Evolutionary conservation across 2,888 invertebrate genomes (phyloP).

Genomic region (Polydesmus complanatus): DNA sequence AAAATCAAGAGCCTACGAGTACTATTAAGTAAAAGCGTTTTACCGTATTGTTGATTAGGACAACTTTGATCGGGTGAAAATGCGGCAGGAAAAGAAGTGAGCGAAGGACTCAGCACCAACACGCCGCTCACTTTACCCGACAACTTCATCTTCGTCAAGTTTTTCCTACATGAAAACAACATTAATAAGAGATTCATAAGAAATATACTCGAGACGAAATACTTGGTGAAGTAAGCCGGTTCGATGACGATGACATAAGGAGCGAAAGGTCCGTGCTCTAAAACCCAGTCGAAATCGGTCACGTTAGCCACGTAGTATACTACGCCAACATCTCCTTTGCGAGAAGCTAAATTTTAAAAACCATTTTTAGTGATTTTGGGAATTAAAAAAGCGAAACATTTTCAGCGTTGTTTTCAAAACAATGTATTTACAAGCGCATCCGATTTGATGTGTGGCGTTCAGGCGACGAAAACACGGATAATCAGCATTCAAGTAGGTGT

Average conservation of each 20-base stretch:
- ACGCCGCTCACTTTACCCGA: conserved; percentile 36
- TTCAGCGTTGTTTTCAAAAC: background rate
- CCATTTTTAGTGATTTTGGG: conserved; percentile 5
- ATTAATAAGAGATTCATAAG: background rate
- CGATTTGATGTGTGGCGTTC: conserved; percentile 89
- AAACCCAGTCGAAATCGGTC: conserved; percentile 57
- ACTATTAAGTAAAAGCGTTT: no score
- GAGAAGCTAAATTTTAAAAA: conserved; percentile 41
- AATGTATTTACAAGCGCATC: conserved; percentile 70
- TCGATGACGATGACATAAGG: conserved; percentile 65
- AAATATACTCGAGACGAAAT: conserved; percentile 12
- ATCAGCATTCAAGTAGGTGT: conserved; percentile 53
- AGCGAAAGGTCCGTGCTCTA: conserved; percentile 52
- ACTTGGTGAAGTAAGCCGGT: conserved; percentile 46
- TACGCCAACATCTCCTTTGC: conserved; percentile 69
- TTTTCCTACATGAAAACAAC: conserved; percentile 22
- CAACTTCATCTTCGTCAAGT: conserved; percentile 27
- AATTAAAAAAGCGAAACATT: background rate
- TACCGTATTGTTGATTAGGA: conserved; percentile 60
- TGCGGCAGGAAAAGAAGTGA: conserved; percentile 18
- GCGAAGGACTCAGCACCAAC: conserved; percentile 30
- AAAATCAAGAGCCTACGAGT: background rate
- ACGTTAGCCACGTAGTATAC: conserved; percentile 53
- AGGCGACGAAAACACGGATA: conserved; percentile 73
- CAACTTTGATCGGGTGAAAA: conserved; percentile 56